Percentiles rank a stretch among this genome's conserved stretches.
These are phyloP conservation scores for Tanytarsus gracilentus DNA, from an alignment of 2,888 invertebrate species.

Conservation along the genomic window DNA sequence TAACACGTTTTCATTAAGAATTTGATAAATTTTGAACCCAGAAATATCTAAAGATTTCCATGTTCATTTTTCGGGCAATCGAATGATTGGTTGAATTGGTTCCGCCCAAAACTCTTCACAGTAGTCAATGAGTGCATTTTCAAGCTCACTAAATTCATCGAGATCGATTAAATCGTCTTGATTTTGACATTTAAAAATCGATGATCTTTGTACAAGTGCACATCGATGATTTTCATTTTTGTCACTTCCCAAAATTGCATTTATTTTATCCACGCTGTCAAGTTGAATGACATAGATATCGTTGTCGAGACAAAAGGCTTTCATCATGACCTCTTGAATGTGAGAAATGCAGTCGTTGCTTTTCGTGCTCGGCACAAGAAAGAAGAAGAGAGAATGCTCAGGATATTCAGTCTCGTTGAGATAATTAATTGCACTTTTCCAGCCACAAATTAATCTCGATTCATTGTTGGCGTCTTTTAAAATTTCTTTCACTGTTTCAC, in stretches of 20 bases:
- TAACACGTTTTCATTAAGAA: too few relatives aligned
- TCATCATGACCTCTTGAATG: conserved; percentile 66
- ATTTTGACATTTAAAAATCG: conserved; percentile 11
- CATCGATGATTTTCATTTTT: conserved; percentile 44
- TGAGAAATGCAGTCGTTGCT: conserved; percentile 66
- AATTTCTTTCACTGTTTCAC: conserved; percentile 39
- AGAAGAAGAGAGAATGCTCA: conserved; percentile 57
- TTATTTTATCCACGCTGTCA: conserved; percentile 46
- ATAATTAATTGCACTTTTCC: conserved; percentile 39
- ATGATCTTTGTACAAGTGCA: conserved; percentile 43
- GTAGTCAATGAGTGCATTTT: conserved; percentile 55
- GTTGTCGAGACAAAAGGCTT: conserved; percentile 71
- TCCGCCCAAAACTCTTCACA: conserved; percentile 58
- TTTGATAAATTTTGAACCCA: neutral
- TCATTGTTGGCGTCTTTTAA: conserved; percentile 40
- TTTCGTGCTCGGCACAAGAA: conserved; percentile 56
- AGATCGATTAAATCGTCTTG: conserved; percentile 35
- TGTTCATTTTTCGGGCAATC: conserved; percentile 55
- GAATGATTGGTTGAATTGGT: conserved; percentile 54
- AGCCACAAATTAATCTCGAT: conserved; percentile 41
- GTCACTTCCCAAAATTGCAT: conserved; percentile 47
- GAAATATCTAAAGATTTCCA: neutral
- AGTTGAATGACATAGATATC: conserved; percentile 67
- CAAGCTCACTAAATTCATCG: conserved; percentile 50
- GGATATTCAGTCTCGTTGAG: conserved; percentile 39